Evolutionary conservation across 2,797 vertebrate species (phyloP).

Genomic region (Bradypodion pumilum): DNA sequence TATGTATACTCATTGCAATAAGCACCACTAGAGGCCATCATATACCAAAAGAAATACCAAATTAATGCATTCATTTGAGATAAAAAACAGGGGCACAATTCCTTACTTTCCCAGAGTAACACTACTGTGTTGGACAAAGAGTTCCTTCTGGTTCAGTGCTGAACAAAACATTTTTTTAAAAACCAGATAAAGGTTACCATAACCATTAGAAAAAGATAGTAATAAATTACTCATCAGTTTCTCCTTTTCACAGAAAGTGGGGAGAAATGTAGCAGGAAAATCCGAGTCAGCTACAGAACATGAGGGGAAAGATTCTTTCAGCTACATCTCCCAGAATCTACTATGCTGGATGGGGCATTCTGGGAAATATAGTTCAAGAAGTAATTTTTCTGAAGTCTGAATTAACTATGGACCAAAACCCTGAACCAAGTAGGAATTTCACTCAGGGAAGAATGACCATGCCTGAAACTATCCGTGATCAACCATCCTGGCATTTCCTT

Average conservation of each 20-base stretch:
- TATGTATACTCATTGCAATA: slow-evolving; percentile 14
- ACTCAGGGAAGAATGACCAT: background rate
- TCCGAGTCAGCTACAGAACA: background rate
- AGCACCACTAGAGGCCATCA: slow-evolving; percentile 56
- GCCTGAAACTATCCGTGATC: background rate
- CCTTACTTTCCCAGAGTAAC: background rate
- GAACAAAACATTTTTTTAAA: background rate
- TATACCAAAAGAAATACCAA: slow-evolving; percentile 48
- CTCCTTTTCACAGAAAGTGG: background rate
- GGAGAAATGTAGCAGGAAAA: background rate
- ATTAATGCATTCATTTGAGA: slow-evolving; percentile 17
- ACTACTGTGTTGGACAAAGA: background rate
- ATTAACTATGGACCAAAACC: too few relatives aligned
- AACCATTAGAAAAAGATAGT: slow-evolving; percentile 6
- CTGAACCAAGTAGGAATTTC: background rate
- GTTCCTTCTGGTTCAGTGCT: background rate
- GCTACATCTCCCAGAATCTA: background rate
- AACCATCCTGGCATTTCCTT: background rate
- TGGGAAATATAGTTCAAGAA: background rate
- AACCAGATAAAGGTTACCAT: background rate
- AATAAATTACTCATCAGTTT: slow-evolving; percentile 2
- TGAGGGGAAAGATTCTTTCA: background rate
- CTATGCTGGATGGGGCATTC: background rate
- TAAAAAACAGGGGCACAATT: background rate
- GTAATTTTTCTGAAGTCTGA: background rate